Conservation (phyloP, 2,797 vertebrate species). For the Coregonus ussuriensis region DNA sequence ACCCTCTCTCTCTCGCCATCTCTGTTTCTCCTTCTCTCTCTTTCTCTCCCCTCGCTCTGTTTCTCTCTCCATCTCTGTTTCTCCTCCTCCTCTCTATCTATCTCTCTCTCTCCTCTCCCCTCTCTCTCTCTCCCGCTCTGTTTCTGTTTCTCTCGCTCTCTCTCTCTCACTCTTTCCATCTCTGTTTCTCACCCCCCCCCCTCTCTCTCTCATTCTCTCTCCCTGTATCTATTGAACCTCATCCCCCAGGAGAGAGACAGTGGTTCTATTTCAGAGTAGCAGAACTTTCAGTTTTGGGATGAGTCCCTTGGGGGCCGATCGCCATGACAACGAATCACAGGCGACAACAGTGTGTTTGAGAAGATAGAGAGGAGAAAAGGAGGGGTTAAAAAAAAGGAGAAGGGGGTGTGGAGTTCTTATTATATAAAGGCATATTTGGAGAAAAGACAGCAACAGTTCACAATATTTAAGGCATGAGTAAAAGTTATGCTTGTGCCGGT, state of each 20-base stretch:
- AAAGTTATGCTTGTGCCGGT: not conserved
- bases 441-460: not conserved
- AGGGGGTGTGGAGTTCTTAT: too few species aligned
- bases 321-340: slow-evolving; percentile 76
- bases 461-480: not conserved
- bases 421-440: not conserved
- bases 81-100: too few species aligned
- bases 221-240: slow-evolving; percentile 49
- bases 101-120: too few species aligned
- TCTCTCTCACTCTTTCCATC: slow-evolving; percentile 36
- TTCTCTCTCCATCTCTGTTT: not conserved
- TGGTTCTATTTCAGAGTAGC: slow-evolving; percentile 68
- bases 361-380: slow-evolving; percentile 43
- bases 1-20: slow-evolving; percentile 21
- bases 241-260: slow-evolving; percentile 42
- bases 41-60: slow-evolving; percentile 12
- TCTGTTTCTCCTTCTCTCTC: slow-evolving; percentile 26
- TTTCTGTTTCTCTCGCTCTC: not conserved
- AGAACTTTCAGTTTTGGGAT: slow-evolving; percentile 76
- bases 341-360: slow-evolving; percentile 68
- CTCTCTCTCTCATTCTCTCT: slow-evolving; percentile 3
- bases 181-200: slow-evolving; percentile 14
- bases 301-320: slow-evolving; percentile 71
- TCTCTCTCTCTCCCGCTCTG: not conserved
- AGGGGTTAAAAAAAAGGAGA: too few species aligned